Evolutionary conservation across 2,888 invertebrate genomes (phyloP).

Genomic region (Pseudeuparius sepicola): DNA sequence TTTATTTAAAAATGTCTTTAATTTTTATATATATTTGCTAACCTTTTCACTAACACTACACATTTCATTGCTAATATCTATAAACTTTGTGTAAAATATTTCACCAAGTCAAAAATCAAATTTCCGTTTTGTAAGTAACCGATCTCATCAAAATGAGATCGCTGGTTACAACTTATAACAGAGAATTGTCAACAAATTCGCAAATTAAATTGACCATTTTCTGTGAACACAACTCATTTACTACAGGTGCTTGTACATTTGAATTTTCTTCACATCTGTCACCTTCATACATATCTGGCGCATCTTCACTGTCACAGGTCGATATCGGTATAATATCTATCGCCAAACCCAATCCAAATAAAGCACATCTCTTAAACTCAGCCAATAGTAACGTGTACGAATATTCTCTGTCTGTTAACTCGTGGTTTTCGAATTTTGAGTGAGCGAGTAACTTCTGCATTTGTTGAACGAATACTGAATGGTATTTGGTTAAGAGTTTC

Average conservation of each 20-base stretch:
- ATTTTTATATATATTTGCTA: too few species aligned
- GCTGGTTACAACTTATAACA: too few species aligned
- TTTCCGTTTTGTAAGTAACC: too few species aligned
- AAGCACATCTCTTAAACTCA: constrained; percentile 53
- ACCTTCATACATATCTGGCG: constrained; percentile 57
- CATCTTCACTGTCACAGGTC: constrained; percentile 60
- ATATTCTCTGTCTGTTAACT: constrained; percentile 13
- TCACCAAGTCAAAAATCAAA: too few species aligned
- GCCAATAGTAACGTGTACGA: constrained; percentile 37
- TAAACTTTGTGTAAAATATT: too few species aligned
- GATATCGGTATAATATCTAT: constrained; percentile 63
- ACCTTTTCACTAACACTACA: too few species aligned
- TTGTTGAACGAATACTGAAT: constrained; percentile 47
- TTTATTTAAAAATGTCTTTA: too few species aligned
- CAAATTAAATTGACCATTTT: constrained; percentile 60
- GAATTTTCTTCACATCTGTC: constrained; percentile 32
- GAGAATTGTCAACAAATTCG: constrained; percentile 54
- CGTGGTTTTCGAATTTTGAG: constrained; percentile 25
- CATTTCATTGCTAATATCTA: too few species aligned
- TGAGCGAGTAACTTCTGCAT: constrained; percentile 43
- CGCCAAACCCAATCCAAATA: constrained; percentile 58
- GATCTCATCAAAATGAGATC: too few species aligned
- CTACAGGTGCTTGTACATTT: constrained; percentile 37
- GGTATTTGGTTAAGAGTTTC: constrained; percentile 50
- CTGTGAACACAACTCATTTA: constrained; percentile 49